phyloP scores from a whole-genome alignment of 30 jellyfish, hydroid and myxozoan genomes.

The Chironex yamaguchii region DNA sequence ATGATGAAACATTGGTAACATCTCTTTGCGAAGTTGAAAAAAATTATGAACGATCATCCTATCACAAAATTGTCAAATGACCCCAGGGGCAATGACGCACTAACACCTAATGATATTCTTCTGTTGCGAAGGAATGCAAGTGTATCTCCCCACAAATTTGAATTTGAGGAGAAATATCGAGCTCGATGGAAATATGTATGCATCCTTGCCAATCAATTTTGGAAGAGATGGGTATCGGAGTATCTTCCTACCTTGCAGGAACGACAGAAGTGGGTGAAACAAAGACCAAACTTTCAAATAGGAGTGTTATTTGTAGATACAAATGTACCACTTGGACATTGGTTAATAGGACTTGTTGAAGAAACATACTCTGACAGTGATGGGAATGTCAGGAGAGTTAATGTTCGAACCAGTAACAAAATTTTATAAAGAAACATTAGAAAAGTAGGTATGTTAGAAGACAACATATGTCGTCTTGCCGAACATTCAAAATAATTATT shows the following conservation, averaged over 20 bases:
- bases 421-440: too few species aligned
- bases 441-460: too few species aligned
- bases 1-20: slow-evolving; percentile 62
- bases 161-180: slow-evolving; percentile 16
- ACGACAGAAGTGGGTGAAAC: slow-evolving; percentile 47
- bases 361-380: slow-evolving; percentile 9
- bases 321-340: slow-evolving; percentile 20
- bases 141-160: slow-evolving; percentile 59
- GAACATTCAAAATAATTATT: too few species aligned
- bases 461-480: too few species aligned
- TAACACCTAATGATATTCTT: slow-evolving; percentile 67
- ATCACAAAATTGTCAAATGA: slow-evolving; percentile 50
- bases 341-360: slow-evolving; percentile 32
- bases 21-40: slow-evolving; percentile 56
- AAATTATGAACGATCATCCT: slow-evolving; percentile 52
- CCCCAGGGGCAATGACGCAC: slow-evolving; percentile 51
- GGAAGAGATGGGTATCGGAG: slow-evolving; percentile 69
- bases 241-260: slow-evolving; percentile 31
- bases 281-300: slow-evolving; percentile 15
- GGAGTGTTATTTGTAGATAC: slow-evolving; percentile 40
- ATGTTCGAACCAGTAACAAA: slow-evolving; percentile 2
- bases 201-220: slow-evolving; percentile 42
- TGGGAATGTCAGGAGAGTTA: slow-evolving; percentile 29
- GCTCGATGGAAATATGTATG: slow-evolving; percentile 65
- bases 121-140: slow-evolving; percentile 18